Percentiles rank a stretch among this genome's conserved stretches.
Evolutionary conservation across 2,888 invertebrate genomes (phyloP).

Genomic region (Nymphalis urticae): DNA sequence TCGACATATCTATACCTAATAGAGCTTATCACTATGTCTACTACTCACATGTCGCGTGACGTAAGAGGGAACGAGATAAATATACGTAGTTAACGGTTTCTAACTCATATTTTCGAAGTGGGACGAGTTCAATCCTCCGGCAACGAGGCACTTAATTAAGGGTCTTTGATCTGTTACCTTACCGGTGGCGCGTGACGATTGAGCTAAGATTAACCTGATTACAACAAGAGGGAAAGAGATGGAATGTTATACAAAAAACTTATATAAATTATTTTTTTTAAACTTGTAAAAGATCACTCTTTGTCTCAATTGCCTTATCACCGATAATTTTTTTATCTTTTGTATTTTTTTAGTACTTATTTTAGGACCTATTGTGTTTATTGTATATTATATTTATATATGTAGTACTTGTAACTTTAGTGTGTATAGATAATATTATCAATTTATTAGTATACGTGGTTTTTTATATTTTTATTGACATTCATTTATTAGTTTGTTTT

Average conservation of each 20-base stretch:
- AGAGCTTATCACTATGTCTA: not conserved
- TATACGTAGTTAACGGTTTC: conserved; percentile 18
- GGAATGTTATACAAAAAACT: not conserved
- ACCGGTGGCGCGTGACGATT: conserved; percentile 32
- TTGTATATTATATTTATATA: too few relatives aligned
- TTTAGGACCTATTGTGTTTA: too few relatives aligned
- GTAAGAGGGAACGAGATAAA: conserved; percentile 18
- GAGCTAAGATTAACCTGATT: conserved; percentile 12
- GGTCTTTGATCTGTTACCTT: conserved; percentile 34
- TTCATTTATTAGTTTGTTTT: too few relatives aligned
- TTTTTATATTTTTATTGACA: too few relatives aligned
- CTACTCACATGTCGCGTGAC: conserved; percentile 6
- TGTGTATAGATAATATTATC: too few relatives aligned
- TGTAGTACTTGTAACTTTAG: too few relatives aligned
- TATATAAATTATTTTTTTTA: too few relatives aligned
- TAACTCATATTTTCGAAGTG: conserved; percentile 18
- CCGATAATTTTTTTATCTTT: too few relatives aligned
- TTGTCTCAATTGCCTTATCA: too few relatives aligned
- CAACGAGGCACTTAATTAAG: conserved; percentile 27
- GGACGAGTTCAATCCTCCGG: conserved; percentile 22
- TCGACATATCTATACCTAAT: not conserved
- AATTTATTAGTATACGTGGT: too few relatives aligned
- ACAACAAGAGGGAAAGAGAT: conserved; percentile 1
- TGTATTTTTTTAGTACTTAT: too few relatives aligned
- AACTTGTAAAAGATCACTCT: not conserved